Base-by-base conservation (phyloP, 2,888 invertebrate genomes). In the Sminthurinus aureus region DNA sequence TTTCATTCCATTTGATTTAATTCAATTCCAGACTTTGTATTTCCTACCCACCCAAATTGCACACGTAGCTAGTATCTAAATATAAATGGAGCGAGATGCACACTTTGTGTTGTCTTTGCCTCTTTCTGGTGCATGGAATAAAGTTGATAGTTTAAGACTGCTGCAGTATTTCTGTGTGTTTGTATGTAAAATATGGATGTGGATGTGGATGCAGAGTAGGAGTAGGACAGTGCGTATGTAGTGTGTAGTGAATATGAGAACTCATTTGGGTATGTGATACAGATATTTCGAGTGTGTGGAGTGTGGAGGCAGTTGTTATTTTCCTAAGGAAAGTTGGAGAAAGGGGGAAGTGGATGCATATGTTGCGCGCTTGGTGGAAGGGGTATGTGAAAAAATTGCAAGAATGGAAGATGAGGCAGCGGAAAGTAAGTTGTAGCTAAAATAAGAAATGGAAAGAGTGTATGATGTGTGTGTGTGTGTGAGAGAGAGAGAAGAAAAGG, bases 321-420 rank as follows among this genome's bases (percentile, higher is more conserved):
- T 58, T 58, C 15, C 9, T 3, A 13, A n/a, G 69, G 71, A 71
- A 24, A 71, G 71, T 20, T 71, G 71, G 20, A 13, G 15, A 20
- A 20, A 13, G 11, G 24, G 71, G 13, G 71, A 58, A 58, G 58
- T 58, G 2, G 9, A 58, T 58, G 58, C 38, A 38, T 38, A 38
- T 38, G 38, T 38, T 38, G 38, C 38, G 38, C 38, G 38, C 38
- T 26, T 4, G 76, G 1, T 76, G 76, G 0, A 24, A 8, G 69
- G 26, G 12, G 24, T 79, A 52, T 51, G 22, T 51, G 80, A 80
- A 67, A 11, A 80, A 80, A 80, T 71, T 80, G 80, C 71, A 80
- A 78, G 78, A 78, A 64, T 78, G 24, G 78, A 22, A 80, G 80
- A 80, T 79, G n/a, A n/a, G n/a, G n/a, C n/a, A n/a, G n/a, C n/a